Evolutionary conservation across 2,797 vertebrate species (phyloP).

Genomic region (Denticeps clupeoides): DNA sequence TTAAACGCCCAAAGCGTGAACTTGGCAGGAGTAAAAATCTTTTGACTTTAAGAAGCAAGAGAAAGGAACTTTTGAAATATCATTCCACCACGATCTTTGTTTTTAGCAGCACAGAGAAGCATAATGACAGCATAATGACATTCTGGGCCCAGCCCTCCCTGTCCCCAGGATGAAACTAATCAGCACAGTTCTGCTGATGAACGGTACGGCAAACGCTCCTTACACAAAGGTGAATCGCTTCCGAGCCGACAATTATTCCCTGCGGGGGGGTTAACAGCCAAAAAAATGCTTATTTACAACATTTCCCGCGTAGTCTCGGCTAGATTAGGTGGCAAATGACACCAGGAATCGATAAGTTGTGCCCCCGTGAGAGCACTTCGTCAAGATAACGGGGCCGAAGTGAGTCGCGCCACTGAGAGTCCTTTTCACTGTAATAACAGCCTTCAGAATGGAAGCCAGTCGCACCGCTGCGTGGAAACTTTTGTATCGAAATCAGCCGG

Average conservation of each 20-base stretch:
- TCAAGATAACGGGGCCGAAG: constrained; percentile 16
- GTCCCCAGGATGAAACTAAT: constrained; percentile 10
- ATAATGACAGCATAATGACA: no score
- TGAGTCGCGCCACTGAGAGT: neutral
- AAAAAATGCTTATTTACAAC: constrained; percentile 27
- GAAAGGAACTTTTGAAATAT: constrained; percentile 7
- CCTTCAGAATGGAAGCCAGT: no score
- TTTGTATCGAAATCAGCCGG: no score
- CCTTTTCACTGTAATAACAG: no score
- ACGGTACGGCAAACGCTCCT: constrained; percentile 4
- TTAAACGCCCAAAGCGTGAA: no score
- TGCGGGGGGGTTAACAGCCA: constrained; percentile 10
- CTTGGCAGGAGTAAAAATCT: neutral
- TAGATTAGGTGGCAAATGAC: constrained; percentile 26
- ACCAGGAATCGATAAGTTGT: constrained; percentile 22
- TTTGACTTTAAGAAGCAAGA: no score
- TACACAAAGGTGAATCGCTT: constrained; percentile 4
- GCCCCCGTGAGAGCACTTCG: constrained; percentile 18
- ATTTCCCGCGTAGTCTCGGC: constrained; percentile 21
- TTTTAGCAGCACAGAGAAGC: no score
- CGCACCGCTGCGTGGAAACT: no score
- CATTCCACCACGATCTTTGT: constrained; percentile 10
- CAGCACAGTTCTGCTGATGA: constrained; percentile 9
- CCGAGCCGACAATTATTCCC: constrained; percentile 21
- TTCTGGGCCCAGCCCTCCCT: no score